Percentiles rank a stretch among this genome's conserved stretches.
phyloP scores from a whole-genome alignment of 2,113 vertebrate genomes.

The Mustela lutreola region DNA sequence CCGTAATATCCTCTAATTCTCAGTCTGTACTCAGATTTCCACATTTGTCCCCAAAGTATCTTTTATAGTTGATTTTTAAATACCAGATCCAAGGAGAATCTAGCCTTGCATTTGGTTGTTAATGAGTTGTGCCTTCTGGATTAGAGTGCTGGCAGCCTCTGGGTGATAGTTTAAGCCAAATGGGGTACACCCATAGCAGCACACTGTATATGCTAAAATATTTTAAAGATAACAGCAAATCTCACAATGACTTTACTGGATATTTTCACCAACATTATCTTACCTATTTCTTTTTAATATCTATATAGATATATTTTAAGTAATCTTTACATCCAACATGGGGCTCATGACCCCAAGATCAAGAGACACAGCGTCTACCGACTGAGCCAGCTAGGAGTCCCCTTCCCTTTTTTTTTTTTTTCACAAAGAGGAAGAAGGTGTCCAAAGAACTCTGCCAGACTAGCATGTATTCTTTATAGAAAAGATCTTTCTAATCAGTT shows the following conservation, averaged over 20 bases:
- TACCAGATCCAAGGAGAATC: neutral
- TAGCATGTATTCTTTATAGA: neutral
- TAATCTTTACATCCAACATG: neutral
- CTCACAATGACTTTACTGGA: neutral
- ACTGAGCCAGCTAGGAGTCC: neutral
- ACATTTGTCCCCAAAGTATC: neutral
- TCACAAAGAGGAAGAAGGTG: neutral
- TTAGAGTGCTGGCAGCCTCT: neutral
- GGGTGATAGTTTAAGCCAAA: neutral
- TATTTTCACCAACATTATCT: constrained; percentile 21
- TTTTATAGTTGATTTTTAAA: constrained; percentile 24
- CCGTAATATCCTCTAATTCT: neutral
- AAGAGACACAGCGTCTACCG: neutral
- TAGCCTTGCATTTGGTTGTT: constrained; percentile 9
- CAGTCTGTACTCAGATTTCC: constrained; percentile 17
- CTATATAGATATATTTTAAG: neutral
- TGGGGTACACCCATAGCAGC: neutral
- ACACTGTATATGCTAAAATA: neutral
- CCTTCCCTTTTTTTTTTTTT: neutral
- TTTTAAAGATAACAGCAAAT: neutral
- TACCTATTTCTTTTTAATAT: neutral
- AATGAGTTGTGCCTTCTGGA: neutral
- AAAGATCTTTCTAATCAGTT: neutral
- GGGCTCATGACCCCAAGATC: neutral
- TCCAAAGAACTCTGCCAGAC: neutral